These are phyloP conservation scores for Eristalis tenax DNA, from an alignment of 2,888 invertebrate species.

Conservation along the genomic window DNA sequence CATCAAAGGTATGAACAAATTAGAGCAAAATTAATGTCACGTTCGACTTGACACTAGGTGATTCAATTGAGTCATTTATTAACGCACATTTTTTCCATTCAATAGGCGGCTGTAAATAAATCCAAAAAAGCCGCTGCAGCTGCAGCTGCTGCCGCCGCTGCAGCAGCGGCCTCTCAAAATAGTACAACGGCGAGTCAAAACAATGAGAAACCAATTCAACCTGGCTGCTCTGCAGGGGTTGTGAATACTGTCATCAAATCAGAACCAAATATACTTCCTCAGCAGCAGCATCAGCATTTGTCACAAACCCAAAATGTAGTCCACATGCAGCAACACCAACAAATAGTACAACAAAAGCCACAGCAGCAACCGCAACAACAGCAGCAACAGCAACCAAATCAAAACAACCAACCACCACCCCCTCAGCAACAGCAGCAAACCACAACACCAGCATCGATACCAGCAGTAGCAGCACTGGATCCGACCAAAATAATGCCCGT, in stretches of 20 bases:
- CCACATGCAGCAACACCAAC: slow-evolving; percentile 57
- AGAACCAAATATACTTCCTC: slow-evolving; percentile 59
- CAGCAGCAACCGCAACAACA: slow-evolving; percentile 65
- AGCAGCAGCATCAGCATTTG: slow-evolving; percentile 74
- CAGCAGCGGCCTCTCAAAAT: slow-evolving; percentile 65
- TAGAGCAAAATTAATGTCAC: not conserved
- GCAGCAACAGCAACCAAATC: slow-evolving; percentile 70
- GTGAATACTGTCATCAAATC: slow-evolving; percentile 64
- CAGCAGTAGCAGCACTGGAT: slow-evolving; percentile 82
- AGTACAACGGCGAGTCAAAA: slow-evolving; percentile 61
- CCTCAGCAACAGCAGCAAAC: slow-evolving; percentile 76
- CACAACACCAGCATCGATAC: slow-evolving; percentile 76
- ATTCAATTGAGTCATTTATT: not conserved
- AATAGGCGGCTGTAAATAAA: slow-evolving; percentile 79
- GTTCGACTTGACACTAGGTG: not conserved
- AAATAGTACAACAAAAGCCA: slow-evolving; percentile 55
- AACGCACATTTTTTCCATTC: slow-evolving; percentile 10
- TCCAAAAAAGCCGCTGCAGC: slow-evolving; percentile 79
- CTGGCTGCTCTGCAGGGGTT: slow-evolving; percentile 49
- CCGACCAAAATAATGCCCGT: slow-evolving; percentile 84
- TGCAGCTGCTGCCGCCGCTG: slow-evolving; percentile 76
- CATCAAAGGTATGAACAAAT: slow-evolving; percentile 76
- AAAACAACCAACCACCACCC: slow-evolving; percentile 73
- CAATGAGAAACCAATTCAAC: slow-evolving; percentile 74
- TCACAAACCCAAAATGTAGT: slow-evolving; percentile 65